phyloP scores from a whole-genome alignment of 2,888 invertebrate genomes.

The Catocala sponsa region DNA sequence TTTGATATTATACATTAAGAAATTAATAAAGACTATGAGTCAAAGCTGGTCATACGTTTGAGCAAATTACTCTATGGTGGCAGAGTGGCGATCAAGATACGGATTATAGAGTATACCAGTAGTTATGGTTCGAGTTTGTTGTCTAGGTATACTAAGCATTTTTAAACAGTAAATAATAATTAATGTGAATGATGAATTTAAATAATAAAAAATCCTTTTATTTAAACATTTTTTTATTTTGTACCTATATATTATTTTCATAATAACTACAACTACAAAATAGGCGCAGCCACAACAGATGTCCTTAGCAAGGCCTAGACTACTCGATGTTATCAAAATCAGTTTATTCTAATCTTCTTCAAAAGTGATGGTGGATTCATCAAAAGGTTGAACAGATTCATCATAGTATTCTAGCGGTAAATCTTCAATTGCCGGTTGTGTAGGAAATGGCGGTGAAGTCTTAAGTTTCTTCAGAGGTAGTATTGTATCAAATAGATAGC shows the following conservation, averaged over 20 bases:
- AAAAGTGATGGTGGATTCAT: constrained; percentile 91
- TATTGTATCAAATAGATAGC: constrained; percentile 94
- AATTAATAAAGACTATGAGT: too few relatives aligned
- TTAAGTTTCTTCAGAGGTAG: constrained; percentile 89
- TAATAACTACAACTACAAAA: background rate
- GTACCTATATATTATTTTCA: background rate
- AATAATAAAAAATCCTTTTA: constrained; percentile 4
- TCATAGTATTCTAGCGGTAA: constrained; percentile 92
- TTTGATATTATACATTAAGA: too few relatives aligned
- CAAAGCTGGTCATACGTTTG: too few relatives aligned
- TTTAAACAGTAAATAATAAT: constrained; percentile 3
- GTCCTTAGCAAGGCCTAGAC: background rate
- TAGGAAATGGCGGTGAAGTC: constrained; percentile 93
- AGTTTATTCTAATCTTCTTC: constrained; percentile 67
- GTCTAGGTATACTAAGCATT: constrained; percentile 1
- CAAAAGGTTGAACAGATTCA: constrained; percentile 92
- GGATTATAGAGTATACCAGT: too few relatives aligned
- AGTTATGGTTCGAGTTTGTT: background rate
- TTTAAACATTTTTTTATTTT: constrained; percentile 8
- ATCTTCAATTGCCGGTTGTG: constrained; percentile 89
- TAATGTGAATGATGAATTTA: constrained; percentile 13
- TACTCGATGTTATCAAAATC: background rate
- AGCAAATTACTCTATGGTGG: too few relatives aligned
- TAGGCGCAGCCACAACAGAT: background rate
- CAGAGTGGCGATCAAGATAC: too few relatives aligned